Conservation (phyloP, 2,113 vertebrate genomes). For the Cyprinodon brontotheroides region DNA sequence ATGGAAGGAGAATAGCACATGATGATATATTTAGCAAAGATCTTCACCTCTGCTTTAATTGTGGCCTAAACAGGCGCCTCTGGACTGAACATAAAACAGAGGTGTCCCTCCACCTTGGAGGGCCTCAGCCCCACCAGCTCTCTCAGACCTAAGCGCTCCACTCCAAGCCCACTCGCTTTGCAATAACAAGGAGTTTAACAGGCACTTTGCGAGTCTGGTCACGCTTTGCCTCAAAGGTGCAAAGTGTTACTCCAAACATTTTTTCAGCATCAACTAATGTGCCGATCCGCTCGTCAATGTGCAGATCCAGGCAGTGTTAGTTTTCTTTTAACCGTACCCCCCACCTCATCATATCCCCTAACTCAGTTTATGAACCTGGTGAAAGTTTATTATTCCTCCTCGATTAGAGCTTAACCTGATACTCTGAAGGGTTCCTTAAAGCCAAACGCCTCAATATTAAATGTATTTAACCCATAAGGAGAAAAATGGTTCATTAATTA, state of each 20-base stretch:
- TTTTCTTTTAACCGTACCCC: conserved; percentile 17
- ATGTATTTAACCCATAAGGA: neutral
- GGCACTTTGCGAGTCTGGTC: conserved; percentile 34
- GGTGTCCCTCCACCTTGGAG: conserved; percentile 55
- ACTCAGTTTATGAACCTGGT: conserved; percentile 22
- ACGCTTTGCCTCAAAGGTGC: conserved; percentile 34
- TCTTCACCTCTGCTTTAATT: conserved; percentile 37
- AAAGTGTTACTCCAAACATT: conserved; percentile 53
- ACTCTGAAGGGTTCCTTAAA: conserved; percentile 20
- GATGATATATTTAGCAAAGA: conserved; percentile 39
- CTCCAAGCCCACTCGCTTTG: conserved; percentile 26
- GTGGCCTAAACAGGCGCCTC: conserved; percentile 46
- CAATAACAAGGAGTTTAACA: conserved; percentile 50
- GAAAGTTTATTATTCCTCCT: conserved; percentile 64
- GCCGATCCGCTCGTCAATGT: conserved; percentile 33
- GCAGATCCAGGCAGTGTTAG: conserved; percentile 29
- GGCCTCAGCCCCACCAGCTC: conserved; percentile 63
- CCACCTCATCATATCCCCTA: neutral
- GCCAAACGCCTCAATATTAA: conserved; percentile 16
- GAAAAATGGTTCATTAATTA: conserved; percentile 44
- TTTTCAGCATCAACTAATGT: conserved; percentile 26
- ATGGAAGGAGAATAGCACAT: conserved; percentile 6
- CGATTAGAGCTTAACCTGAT: conserved; percentile 53
- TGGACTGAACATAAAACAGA: conserved; percentile 64
- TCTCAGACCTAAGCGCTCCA: conserved; percentile 32